phyloP scores from a whole-genome alignment of 92 coral and sea anemone species.

The Paragorgia papillata region DNA sequence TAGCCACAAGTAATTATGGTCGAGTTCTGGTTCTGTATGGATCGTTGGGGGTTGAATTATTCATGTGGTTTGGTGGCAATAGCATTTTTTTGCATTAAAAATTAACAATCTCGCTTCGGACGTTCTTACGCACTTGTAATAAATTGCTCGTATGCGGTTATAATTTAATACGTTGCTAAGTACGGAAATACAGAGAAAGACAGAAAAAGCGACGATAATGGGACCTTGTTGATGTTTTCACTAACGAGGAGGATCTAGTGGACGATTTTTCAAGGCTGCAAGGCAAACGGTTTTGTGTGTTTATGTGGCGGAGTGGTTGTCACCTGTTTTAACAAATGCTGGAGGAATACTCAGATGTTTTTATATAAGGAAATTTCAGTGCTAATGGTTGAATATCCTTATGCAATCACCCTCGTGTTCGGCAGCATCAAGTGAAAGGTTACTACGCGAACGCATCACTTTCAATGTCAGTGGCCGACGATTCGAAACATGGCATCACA shows the following conservation, averaged over 20 bases:
- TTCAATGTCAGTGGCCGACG: slow-evolving; percentile 91
- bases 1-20: too few relatives aligned
- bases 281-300: background rate
- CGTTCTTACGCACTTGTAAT: background rate
- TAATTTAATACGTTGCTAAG: background rate
- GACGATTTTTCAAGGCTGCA: background rate
- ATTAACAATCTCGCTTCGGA: background rate
- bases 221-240: background rate
- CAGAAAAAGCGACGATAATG: too few relatives aligned
- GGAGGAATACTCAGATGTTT: slow-evolving; percentile 5
- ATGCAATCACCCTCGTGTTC: slow-evolving; percentile 25
- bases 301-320: background rate
- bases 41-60: background rate
- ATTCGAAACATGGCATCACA: slow-evolving; percentile 89
- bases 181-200: too few relatives aligned
- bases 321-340: slow-evolving; percentile 36
- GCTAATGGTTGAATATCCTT: slow-evolving; percentile 43
- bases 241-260: background rate
- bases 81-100: slow-evolving; percentile 9
- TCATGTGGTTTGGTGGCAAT: slow-evolving; percentile 1
- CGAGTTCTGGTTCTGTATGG: too few relatives aligned
- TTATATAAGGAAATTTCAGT: background rate
- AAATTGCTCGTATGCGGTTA: background rate
- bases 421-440: background rate
- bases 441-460: slow-evolving; percentile 25